Conservation (phyloP, 2,113 vertebrate genomes). For the Vidua macroura region DNA sequence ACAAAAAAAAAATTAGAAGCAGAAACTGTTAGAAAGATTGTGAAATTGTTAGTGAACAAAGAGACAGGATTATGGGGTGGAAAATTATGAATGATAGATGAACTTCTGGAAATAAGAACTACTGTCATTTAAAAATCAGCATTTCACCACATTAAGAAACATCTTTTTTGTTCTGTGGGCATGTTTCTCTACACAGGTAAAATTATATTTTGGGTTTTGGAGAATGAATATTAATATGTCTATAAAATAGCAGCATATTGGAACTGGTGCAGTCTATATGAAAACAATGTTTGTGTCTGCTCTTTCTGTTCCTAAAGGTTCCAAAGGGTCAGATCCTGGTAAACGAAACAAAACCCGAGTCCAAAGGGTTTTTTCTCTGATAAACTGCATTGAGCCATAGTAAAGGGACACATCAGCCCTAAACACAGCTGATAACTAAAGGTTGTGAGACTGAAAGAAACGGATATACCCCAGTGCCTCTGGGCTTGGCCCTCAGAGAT, state of each 20-base stretch:
- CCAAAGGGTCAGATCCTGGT: neutral
- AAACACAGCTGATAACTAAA: neutral
- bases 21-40: neutral
- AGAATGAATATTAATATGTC: neutral
- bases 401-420: neutral
- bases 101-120: neutral
- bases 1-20: neutral
- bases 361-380: conserved; percentile 4
- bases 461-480: neutral
- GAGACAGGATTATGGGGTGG: neutral
- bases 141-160: neutral
- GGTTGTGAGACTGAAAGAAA: neutral
- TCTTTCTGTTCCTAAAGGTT: conserved; percentile 17
- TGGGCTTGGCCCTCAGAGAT: neutral
- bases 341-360: conserved; percentile 36
- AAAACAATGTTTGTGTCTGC: conserved; percentile 26
- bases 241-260: neutral
- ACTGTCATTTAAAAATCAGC: neutral
- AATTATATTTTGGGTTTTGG: neutral
- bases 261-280: neutral
- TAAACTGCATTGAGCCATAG: neutral
- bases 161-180: neutral
- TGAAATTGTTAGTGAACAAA: neutral
- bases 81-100: neutral
- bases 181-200: neutral